Evolutionary conservation across 1,140 invertebrate species (phyloP), one percentile per base, ranked within the genome.

Genomic region (Leptopilina clavipes): DNA sequence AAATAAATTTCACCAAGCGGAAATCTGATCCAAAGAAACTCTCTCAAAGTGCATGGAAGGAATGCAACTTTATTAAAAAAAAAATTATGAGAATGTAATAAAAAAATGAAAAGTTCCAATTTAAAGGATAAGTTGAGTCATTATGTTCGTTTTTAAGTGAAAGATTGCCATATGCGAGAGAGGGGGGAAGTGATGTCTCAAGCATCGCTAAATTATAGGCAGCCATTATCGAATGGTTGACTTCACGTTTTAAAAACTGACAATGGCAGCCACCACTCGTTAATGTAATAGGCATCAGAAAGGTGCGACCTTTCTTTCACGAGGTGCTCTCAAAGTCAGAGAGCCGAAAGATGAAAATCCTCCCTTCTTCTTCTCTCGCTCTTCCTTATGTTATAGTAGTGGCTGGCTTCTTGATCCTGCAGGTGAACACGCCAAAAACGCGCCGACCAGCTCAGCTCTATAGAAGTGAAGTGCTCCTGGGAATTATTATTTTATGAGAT

Each of bases 401-500:
- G 59, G 37, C 74, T 79, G 59, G 1, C 79, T 71, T n/a, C 76
- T 79, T 79, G 75, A 71, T 76, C 76, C 74, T 78, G 72, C 72
- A 75, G 74, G 77, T 80, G 77, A 72, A 72, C n/a, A n/a, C 59
- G 18, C 72, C 75, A 78, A 82, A 72, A 72, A n/a, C n/a, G n/a
- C 59, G 19, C 72, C 75, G 79, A 82, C 82, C 82, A 82, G 82
- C 73, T 78, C 71, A 65, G 74, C n/a, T n/a, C n/a, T n/a, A n/a
- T n/a, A n/a, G n/a, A n/a, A n/a, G 54, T 78, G 72, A 79, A 65
- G 59, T 65, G 80, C 83, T 78, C 75, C 80, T 71, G 74, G 59
- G 83, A 86, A 86, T 85, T 84, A 87, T 89, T 88, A 89, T 89
- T 89, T 88, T 85, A 88, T 86, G 85, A 86, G 87, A 89, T 89